Base-by-base conservation (phyloP, 2,113 vertebrate genomes). In the Nothocercus nigrocapillus region DNA sequence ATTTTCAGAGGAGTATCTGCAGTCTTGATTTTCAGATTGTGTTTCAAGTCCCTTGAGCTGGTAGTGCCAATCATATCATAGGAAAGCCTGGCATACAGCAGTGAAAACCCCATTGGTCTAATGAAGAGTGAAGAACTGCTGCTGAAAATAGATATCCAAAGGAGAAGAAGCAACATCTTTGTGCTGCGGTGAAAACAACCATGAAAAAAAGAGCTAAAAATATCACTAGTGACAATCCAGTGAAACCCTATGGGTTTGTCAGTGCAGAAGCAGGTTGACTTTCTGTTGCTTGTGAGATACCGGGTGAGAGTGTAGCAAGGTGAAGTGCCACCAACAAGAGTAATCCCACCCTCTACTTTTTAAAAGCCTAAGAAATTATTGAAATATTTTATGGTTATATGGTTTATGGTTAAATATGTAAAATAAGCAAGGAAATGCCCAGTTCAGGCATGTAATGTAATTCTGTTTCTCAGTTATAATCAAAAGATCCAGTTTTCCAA, bases 171-270 rank as follows among this genome's bases (percentile, higher is more conserved):
- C 53, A 88, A 44, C n/a, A 30, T 82, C 32, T 58, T 86, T 69
- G 30, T 83, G 73, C 34, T 47, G 28, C 24, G 9, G 38, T 75
- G 88, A 68, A n/a, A 86, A 6, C n/a, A 83, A 36, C 25, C 25
- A 10, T 93, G 28, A 85, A 67, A 95, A 95, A 95, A 90, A 45
- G 44, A 92, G 54, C 69, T 34, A 40, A 87, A 89, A 93, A 75
- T 84, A 54, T 38, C 58, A 73, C 76, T 32, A 27, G 22, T 84
- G 80, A n/a, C 88, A 80, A 21, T 88, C 59, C 85, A 44, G 68
- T 72, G 63, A 80, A 91, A 42, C 36, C 32, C 5, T 80, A 11
- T 27, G 77, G 54, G 73, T 73, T 58, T 77, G n/a, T 93, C 61
- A 62, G 17, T 88, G 64, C 32, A 63, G 79, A 85, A 91, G 38